These are phyloP conservation scores for Pseudochromis fuscus DNA, from an alignment of 2,797 vertebrate genomes.

Conservation along the genomic window DNA sequence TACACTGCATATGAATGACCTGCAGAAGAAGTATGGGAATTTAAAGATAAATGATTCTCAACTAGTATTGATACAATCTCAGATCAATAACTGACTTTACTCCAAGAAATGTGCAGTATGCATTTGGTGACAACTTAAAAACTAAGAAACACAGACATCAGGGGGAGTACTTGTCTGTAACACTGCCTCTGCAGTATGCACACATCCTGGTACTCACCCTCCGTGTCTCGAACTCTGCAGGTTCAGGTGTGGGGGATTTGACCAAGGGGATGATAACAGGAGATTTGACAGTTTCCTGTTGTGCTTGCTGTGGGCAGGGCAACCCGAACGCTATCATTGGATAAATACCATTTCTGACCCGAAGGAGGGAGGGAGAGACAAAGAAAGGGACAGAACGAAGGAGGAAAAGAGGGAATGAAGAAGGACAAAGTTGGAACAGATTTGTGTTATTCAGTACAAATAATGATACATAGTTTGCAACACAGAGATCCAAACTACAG, in stretches of 20 bases:
- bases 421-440: not conserved
- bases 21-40: constrained; percentile 60
- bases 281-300: constrained; percentile 90
- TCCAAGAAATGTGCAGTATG: not conserved
- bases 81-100: not conserved
- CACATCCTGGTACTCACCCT: constrained; percentile 83
- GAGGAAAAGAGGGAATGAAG: not conserved
- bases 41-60: not conserved
- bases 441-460: not conserved
- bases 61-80: not conserved
- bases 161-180: not conserved
- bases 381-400: not conserved
- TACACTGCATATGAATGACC: constrained; percentile 98
- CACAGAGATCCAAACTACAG: not conserved
- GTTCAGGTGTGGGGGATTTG: constrained; percentile 95
- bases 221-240: constrained; percentile 93
- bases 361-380: not conserved
- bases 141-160: not conserved
- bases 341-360: constrained; percentile 91
- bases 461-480: not conserved
- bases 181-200: not conserved
- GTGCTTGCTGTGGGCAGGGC: constrained; percentile 91
- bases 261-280: constrained; percentile 93
- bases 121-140: not conserved
- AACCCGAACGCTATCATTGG: constrained; percentile 95